Evolutionary conservation across 2,797 vertebrate species (phyloP), one percentile per base, ranked within the genome.

Genomic region (Hypotaenidia philippensis): DNA sequence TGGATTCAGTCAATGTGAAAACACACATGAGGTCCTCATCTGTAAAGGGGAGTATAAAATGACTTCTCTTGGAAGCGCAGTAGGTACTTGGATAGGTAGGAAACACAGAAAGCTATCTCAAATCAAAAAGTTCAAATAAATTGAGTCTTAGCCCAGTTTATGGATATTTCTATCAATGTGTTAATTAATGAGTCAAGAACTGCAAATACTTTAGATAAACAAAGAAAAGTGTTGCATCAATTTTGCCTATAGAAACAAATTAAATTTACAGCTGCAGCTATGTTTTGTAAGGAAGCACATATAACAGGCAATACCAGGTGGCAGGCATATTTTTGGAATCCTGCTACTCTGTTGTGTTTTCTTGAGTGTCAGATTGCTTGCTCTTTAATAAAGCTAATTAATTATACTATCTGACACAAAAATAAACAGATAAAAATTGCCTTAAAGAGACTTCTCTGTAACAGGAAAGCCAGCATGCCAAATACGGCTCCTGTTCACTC

Each of bases 311-410:
- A 41, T 87, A 76, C 69, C 91, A 94, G 91, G 87, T 93, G 84
- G 50, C 55, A 92, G 74, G 31, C 40, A 1, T 95, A 79, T 69
- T 95, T 96, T 94, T 93, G 61, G 65, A 89, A 93, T 93, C 38
- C 40, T 94, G n/a, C 55, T 91, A 63, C 57, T 92, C 45, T 83
- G 13, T 38, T 88, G 26, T 91, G 50, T 76, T 93, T 95, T 82
- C 72, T 90, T 86, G 72, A 96, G 44, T 56, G 71, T 88, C 31
- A 79, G 38, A 78, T 81, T 76, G 57, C 79, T 91, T 82, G 47
- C 59, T 94, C 50, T 88, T 94, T 94, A 91, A 83, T 88, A 92
- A 92, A 81, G 38, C 44, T 94, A 90, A 94, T 94, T 94, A 92
- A 91, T 95, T 81, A 92, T 81, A 69, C 84, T 89, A 81, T 84